phyloP scores from a whole-genome alignment of 37 sponge, comb jelly and placozoan genomes.

The Dysidea cf. avara region DNA sequence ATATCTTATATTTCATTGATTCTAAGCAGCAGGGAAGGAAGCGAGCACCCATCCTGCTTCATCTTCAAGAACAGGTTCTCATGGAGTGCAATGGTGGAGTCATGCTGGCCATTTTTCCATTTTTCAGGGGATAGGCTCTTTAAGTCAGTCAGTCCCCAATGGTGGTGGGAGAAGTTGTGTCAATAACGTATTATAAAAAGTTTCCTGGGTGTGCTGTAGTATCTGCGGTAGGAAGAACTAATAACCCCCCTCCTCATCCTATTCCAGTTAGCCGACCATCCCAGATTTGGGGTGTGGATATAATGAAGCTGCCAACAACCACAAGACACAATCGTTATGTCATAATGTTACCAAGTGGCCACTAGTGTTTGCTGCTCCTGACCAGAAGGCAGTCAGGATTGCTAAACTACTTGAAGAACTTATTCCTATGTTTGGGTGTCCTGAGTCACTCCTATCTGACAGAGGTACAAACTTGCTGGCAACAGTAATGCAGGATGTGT shows the following conservation, averaged over 20 bases:
- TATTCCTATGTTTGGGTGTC: too few relatives aligned
- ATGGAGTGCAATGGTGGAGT: conserved; percentile 37
- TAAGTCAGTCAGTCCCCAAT: conserved; percentile 13
- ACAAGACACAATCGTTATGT: conserved; percentile 34
- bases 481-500: too few relatives aligned
- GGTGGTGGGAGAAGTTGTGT: conserved; percentile 59
- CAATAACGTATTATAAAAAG: conserved; percentile 1
- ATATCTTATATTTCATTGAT: too few relatives aligned
- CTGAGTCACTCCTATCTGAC: too few relatives aligned
- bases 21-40: background rate
- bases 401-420: too few relatives aligned
- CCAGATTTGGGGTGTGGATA: conserved; percentile 51
- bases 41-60: conserved; percentile 24
- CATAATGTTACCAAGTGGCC: too few relatives aligned
- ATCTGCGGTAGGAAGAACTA: conserved; percentile 16
- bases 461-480: too few relatives aligned
- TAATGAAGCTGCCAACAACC: conserved; percentile 39
- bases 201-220: conserved; percentile 56
- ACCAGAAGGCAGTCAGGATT: too few relatives aligned
- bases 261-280: conserved; percentile 37
- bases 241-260: conserved; percentile 22
- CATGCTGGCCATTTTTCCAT: too few relatives aligned
- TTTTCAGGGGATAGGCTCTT: conserved; percentile 35
- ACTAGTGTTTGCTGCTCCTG: too few relatives aligned
- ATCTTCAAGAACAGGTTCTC: conserved; percentile 17